Percentiles rank a stretch among this genome's conserved stretches.
These are phyloP conservation scores for Protomyctophum bolini DNA, from an alignment of 2,113 vertebrate genomes.

Conservation along the genomic window DNA sequence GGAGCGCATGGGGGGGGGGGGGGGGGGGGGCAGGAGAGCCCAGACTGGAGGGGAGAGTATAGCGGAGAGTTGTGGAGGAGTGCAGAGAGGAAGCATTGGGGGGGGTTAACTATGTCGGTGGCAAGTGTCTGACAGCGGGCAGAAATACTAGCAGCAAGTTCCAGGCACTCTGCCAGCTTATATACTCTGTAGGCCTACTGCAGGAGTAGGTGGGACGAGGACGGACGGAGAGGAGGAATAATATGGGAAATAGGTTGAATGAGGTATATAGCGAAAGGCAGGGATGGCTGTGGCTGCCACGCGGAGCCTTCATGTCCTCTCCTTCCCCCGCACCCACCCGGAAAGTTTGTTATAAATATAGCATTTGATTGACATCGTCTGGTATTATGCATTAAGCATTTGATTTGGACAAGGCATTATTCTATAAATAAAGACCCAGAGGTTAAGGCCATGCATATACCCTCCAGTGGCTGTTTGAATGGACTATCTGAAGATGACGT, in stretches of 20 bases:
- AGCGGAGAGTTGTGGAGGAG: background rate
- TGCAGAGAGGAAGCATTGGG: background rate
- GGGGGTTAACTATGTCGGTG: background rate
- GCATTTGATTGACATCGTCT: no score
- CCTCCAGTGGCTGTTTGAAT: no score
- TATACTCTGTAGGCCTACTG: conserved; percentile 13
- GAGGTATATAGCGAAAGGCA: background rate
- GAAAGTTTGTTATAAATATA: background rate
- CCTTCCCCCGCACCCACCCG: no score
- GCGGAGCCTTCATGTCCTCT: no score
- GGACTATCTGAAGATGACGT: no score
- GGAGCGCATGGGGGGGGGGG: conserved; percentile 22
- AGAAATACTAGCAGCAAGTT: conserved; percentile 46
- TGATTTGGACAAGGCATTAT: no score
- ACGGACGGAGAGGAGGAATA: background rate
- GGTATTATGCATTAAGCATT: no score
- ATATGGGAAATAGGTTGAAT: background rate
- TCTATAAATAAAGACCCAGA: no score
- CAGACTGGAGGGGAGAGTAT: conserved; percentile 29
- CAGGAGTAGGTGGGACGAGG: background rate
- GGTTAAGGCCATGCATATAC: background rate
- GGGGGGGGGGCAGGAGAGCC: conserved; percentile 18
- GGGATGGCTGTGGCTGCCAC: background rate
- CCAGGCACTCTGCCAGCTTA: conserved; percentile 63
- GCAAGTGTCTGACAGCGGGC: conserved; percentile 33